Evolutionary conservation across 2,113 vertebrate species (phyloP).

Genomic region (Cololabis saira): DNA sequence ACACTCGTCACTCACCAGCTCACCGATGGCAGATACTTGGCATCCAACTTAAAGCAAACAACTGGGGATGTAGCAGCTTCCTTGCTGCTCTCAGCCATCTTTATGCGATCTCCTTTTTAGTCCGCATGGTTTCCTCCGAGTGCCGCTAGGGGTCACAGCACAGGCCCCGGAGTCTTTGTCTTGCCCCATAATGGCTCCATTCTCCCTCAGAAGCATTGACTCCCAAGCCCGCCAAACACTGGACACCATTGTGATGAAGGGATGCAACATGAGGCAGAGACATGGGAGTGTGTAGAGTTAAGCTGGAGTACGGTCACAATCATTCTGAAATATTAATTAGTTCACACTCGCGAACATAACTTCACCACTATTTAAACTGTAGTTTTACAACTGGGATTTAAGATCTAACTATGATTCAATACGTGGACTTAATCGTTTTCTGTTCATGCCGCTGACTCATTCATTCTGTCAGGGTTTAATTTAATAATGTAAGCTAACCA

Average conservation of each 20-base stretch:
- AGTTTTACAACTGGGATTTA: constrained; percentile 1
- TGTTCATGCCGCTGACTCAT: background rate
- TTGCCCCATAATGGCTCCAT: constrained; percentile 74
- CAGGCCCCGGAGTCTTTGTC: constrained; percentile 78
- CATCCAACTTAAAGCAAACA: constrained; percentile 51
- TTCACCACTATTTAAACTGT: background rate
- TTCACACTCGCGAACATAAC: no score
- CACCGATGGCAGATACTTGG: constrained; percentile 46
- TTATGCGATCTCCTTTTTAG: constrained; percentile 38
- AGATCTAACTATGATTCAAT: constrained; percentile 1
- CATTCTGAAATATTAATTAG: no score
- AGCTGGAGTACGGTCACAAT: background rate
- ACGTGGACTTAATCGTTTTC: background rate
- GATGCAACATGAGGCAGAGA: constrained; percentile 50
- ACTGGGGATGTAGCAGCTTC: constrained; percentile 39
- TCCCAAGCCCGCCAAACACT: constrained; percentile 58
- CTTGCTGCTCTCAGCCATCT: constrained; percentile 52
- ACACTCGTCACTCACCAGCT: constrained; percentile 38
- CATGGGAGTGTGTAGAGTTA: constrained; percentile 22
- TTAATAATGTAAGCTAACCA: constrained; percentile 15
- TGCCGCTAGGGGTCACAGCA: constrained; percentile 75
- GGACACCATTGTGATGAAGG: constrained; percentile 69
- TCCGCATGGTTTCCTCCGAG: constrained; percentile 59
- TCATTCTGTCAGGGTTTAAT: background rate
- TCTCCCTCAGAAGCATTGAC: constrained; percentile 62